Conservation (phyloP, 2,888 invertebrate genomes). For the Drosophila hawaiiensis region DNA sequence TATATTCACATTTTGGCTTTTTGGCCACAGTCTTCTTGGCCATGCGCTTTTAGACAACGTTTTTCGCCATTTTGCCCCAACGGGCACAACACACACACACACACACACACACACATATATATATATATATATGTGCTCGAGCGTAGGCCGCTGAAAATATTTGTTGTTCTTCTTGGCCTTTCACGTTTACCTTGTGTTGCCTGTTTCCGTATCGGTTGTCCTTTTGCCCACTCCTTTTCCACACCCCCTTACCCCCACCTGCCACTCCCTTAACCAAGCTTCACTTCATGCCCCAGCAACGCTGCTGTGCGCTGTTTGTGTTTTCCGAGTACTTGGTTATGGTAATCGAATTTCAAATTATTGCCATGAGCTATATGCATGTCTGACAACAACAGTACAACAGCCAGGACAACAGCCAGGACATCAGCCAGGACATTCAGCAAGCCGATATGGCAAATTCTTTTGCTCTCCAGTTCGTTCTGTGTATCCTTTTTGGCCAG, state of each 20-base stretch:
- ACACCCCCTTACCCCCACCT: not conserved
- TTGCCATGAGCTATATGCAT: conserved; percentile 75
- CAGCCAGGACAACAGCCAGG: conserved; percentile 9
- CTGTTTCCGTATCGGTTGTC: conserved; percentile 14
- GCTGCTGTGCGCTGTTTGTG: conserved; percentile 55
- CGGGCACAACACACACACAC: conserved; percentile 36
- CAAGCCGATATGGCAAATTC: conserved; percentile 4
- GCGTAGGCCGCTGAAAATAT: conserved; percentile 26
- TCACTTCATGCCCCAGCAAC: not conserved
- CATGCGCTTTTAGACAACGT: conserved; percentile 69
- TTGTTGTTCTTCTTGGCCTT: conserved; percentile 39
- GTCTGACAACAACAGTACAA: conserved; percentile 53
- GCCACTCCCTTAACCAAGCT: too few relatives aligned
- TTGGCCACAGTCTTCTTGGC: conserved; percentile 57
- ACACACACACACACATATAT: conserved; percentile 21
- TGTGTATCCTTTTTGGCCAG: not conserved
- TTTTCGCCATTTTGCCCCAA: conserved; percentile 67
- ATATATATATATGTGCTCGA: conserved; percentile 4
- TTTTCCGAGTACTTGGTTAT: conserved; percentile 81
- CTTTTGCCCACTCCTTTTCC: not conserved
- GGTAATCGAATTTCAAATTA: conserved; percentile 84
- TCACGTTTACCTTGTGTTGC: conserved; percentile 19
- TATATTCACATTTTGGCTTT: conserved; percentile 72
- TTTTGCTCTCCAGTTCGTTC: not conserved
- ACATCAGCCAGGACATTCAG: conserved; percentile 17